phyloP scores from a whole-genome alignment of 2,797 vertebrate genomes.

The Etheostoma perlongum region DNA sequence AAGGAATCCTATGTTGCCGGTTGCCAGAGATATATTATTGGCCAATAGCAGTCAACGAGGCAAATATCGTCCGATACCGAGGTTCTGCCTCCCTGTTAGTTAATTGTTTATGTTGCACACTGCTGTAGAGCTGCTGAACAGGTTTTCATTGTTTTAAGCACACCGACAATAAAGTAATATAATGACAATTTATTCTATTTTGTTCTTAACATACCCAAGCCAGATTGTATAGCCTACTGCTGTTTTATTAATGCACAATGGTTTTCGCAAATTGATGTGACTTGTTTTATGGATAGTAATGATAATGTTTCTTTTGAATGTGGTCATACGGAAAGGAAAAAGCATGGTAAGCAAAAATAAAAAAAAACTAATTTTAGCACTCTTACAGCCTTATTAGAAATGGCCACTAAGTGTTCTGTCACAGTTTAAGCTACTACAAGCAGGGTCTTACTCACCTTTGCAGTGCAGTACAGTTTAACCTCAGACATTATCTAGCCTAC shows the following conservation, averaged over 20 bases:
- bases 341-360: not conserved
- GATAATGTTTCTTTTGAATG: not conserved
- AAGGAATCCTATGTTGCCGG: too few relatives aligned
- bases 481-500: constrained; percentile 38
- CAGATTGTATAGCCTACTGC: not conserved
- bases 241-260: not conserved
- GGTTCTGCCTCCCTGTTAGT: too few relatives aligned
- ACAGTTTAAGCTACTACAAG: constrained; percentile 14
- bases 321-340: not conserved
- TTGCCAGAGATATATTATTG: too few relatives aligned
- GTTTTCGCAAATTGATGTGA: not conserved
- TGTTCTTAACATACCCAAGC: not conserved
- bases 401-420: constrained; percentile 51
- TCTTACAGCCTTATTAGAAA: not conserved
- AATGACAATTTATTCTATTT: too few relatives aligned
- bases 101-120: too few relatives aligned
- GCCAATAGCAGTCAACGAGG: too few relatives aligned
- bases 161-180: too few relatives aligned
- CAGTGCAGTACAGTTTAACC: constrained; percentile 55
- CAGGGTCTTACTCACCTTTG: constrained; percentile 40
- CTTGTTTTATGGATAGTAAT: not conserved
- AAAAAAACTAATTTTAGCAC: not conserved
- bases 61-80: too few relatives aligned
- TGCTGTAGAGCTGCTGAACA: too few relatives aligned
- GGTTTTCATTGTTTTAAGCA: too few relatives aligned